phyloP scores from a whole-genome alignment of 2,797 vertebrate species.

The Melanotaenia trifasciata region DNA sequence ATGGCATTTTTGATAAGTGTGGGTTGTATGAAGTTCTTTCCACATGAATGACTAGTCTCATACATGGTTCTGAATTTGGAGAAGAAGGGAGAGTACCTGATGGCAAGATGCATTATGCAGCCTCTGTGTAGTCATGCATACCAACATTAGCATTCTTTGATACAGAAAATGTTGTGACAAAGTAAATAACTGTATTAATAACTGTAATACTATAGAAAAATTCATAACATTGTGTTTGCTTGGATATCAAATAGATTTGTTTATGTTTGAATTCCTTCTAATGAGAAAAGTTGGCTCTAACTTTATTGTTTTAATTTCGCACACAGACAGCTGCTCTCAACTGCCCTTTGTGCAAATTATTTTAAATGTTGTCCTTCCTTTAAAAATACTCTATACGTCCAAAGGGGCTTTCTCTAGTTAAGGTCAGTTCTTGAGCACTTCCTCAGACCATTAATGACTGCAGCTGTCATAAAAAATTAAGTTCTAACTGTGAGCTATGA shows the following conservation, averaged over 20 bases:
- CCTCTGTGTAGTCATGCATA: no score
- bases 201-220: no score
- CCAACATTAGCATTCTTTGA: no score
- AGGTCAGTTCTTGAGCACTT: slow-evolving; percentile 9
- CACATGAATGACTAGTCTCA: no score
- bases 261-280: not conserved
- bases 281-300: not conserved
- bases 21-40: no score
- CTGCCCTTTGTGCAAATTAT: not conserved
- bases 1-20: no score
- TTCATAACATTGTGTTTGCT: no score
- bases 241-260: not conserved
- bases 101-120: no score
- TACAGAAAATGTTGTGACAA: no score
- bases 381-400: not conserved
- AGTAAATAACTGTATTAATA: no score
- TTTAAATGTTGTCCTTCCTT: not conserved
- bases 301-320: not conserved
- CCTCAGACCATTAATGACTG: slow-evolving; percentile 21
- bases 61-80: no score
- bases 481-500: not conserved
- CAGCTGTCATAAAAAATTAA: not conserved
- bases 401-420: not conserved
- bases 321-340: not conserved
- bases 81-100: no score